Percentiles rank a stretch among this genome's conserved stretches.
phyloP scores from a whole-genome alignment of 2,797 vertebrate genomes.

The Tachyglossus aculeatus region DNA sequence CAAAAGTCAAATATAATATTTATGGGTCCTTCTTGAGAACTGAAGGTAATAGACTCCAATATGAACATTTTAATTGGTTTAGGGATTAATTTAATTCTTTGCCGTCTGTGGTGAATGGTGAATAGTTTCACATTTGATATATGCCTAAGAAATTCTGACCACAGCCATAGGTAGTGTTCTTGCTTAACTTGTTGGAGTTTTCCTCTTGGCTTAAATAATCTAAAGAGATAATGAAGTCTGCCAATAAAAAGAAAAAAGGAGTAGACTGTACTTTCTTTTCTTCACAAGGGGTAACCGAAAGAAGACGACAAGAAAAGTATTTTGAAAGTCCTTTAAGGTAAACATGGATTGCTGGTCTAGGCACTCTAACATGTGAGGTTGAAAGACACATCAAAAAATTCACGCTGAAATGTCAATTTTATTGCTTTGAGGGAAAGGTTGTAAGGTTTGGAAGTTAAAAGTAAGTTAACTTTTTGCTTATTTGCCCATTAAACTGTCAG shows the following conservation, averaged over 20 bases:
- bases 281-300: slow-evolving; percentile 31
- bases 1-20: slow-evolving; percentile 41
- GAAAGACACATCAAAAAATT: slow-evolving; percentile 41
- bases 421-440: slow-evolving; percentile 50
- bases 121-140: slow-evolving; percentile 52
- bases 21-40: slow-evolving; percentile 45
- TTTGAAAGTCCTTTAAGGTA: slow-evolving; percentile 59
- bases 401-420: slow-evolving; percentile 55
- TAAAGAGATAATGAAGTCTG: slow-evolving; percentile 40
- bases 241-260: slow-evolving; percentile 12
- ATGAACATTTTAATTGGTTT: slow-evolving; percentile 61
- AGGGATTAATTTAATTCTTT: slow-evolving; percentile 66
- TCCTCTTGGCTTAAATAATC: slow-evolving; percentile 24
- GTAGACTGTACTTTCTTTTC: slow-evolving; percentile 44
- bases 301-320: slow-evolving; percentile 46
- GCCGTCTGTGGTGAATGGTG: slow-evolving; percentile 54
- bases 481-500: slow-evolving; percentile 72
- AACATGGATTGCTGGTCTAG: slow-evolving; percentile 65
- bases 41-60: slow-evolving; percentile 43
- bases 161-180: slow-evolving; percentile 35
- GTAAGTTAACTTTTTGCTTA: slow-evolving; percentile 68
- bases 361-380: slow-evolving; percentile 40
- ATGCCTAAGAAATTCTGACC: slow-evolving; percentile 38
- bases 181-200: slow-evolving; percentile 36
- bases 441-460: slow-evolving; percentile 67